Evolutionary conservation across 2,797 vertebrate genomes (phyloP).

Genomic region (Forpus xanthops): DNA sequence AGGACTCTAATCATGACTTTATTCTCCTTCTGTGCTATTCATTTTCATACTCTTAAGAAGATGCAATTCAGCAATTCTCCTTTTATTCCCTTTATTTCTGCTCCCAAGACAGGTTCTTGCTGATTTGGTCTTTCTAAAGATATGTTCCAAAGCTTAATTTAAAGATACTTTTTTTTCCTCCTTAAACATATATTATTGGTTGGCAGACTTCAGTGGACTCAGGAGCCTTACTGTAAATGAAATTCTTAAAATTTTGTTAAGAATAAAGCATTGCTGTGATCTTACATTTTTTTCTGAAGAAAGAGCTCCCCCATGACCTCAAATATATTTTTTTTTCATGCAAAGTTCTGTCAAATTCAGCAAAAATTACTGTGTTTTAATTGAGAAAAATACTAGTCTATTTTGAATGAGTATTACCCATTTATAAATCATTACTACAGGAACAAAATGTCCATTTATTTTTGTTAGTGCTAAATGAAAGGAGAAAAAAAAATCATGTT

Average conservation of each 20-base stretch:
- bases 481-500: not conserved
- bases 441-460: not conserved
- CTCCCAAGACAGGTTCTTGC: not conserved
- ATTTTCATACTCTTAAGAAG: not conserved
- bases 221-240: not conserved
- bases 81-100: not conserved
- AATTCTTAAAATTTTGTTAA: not conserved
- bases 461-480: slow-evolving; percentile 20
- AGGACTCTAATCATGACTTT: not conserved
- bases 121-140: not conserved
- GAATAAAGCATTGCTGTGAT: not conserved
- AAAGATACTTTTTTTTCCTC: not conserved
- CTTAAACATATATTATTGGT: not conserved
- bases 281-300: not conserved
- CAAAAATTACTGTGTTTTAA: not conserved
- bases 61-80: not conserved
- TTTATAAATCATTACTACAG: slow-evolving; percentile 1
- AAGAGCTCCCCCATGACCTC: not conserved
- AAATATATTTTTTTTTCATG: not conserved
- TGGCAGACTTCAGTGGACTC: not conserved
- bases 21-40: not conserved
- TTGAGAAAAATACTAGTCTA: slow-evolving; percentile 13
- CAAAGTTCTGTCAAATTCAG: not conserved
- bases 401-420: not conserved
- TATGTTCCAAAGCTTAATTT: not conserved